Conservation (phyloP, 2,888 invertebrate species). For the Zaprionus lineosus region DNA sequence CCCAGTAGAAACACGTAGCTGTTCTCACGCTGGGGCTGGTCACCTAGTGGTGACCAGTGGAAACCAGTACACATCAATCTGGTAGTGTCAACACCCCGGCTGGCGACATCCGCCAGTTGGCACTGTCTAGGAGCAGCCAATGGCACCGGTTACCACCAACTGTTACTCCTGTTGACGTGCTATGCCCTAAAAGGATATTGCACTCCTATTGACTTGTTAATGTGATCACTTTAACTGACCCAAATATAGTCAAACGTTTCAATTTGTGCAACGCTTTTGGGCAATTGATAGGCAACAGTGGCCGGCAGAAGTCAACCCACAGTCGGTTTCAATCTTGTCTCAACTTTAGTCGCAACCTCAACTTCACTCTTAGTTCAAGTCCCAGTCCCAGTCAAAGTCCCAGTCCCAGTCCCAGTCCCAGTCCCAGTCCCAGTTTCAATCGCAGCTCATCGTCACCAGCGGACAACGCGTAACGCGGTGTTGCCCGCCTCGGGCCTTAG, state of each 20-base stretch:
- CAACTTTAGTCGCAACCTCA: conserved; percentile 18
- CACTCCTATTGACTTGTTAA: conserved; percentile 80
- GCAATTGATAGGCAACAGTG: conserved; percentile 75
- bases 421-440: conserved; percentile 22
- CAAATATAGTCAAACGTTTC: conserved; percentile 82
- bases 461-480: conserved; percentile 72
- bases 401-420: conserved; percentile 9
- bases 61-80: conserved; percentile 76
- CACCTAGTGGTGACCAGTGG: conserved; percentile 60
- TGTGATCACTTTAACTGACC: conserved; percentile 80
- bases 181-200: conserved; percentile 80
- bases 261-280: conserved; percentile 80
- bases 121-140: conserved; percentile 31
- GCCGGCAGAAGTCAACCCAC: conserved; percentile 57
- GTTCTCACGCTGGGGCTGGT: conserved; percentile 70
- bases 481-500: too few species aligned
- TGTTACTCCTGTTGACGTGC: conserved; percentile 68
- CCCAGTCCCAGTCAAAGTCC: conserved; percentile 9
- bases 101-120: conserved; percentile 45
- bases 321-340: conserved; percentile 28
- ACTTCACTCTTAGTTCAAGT: conserved; percentile 4
- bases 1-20: conserved; percentile 36
- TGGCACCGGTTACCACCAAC: conserved; percentile 57
- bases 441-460: conserved; percentile 73
- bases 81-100: conserved; percentile 68